Evolutionary conservation across 2,888 invertebrate species (phyloP), one percentile per base, ranked within the genome.

Genomic region (Rotaria sp.): DNA sequence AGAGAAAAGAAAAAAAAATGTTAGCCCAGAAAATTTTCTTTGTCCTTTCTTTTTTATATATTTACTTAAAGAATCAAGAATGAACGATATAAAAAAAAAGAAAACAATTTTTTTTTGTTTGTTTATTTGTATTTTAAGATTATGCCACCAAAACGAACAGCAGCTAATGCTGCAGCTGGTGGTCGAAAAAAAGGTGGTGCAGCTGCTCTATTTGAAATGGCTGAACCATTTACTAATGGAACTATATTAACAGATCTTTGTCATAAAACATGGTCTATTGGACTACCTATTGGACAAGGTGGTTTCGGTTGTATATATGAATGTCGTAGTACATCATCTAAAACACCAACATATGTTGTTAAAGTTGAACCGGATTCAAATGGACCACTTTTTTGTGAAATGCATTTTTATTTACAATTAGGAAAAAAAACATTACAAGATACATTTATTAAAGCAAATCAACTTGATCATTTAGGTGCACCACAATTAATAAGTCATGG

Each of bases 331-430:
- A 88, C 85, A 87, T 86, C 85, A 59, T 74, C 30, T 50, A 87
- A 35, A 86, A 87, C 85, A 57, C 86, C 87, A 87, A 88, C 89
- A 38, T 89, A 89, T 89, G 90, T 90, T 67, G 88, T 90, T 30
- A 91, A 90, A 89, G 89, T 90, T 87, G 99, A 99, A 91, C 96
- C 96, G 4, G 94, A 95, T 90, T 93, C 94, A 21, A 99, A 96
- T 92, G 99, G 99, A 0, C 98, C 98, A 0, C 92, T 99, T 26
- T 99, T 97, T 92, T 96, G 96, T n/a, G 99, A 99, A 93, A 94
- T 96, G 89, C 95, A 97, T 91, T 97, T 97, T 91, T 95, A 97
- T 89, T 94, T 96, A 87, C 93, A 96, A 89, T 94, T 95, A 88
- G 95, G 95, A 52, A 95, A 95, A 91, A 92, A 93, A 88, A 93